Evolutionary conservation across 2,888 invertebrate genomes (phyloP).

Genomic region (Gymnocheta viridis): DNA sequence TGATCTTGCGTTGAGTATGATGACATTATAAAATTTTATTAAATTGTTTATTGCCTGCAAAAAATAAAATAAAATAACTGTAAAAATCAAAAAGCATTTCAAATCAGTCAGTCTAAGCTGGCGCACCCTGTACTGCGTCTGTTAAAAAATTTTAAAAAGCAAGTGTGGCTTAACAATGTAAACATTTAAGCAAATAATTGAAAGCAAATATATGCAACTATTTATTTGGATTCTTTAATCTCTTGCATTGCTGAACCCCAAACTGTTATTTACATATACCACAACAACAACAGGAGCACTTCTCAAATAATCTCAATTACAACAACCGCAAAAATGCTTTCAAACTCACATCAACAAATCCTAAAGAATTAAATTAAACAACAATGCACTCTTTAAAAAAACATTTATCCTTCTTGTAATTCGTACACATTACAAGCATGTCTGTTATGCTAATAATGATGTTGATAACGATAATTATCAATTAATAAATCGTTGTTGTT

Average conservation of each 20-base stretch:
- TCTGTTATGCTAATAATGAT: neutral
- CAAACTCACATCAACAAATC: neutral
- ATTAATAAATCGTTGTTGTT: neutral
- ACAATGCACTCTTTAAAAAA: neutral
- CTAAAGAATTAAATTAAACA: neutral
- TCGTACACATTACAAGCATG: neutral
- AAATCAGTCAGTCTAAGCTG: no score
- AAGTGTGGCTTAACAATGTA: no score
- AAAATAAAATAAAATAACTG: no score
- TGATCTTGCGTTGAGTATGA: no score
- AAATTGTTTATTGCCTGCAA: no score
- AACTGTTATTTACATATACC: neutral
- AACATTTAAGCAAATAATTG: neutral
- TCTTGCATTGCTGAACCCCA: neutral
- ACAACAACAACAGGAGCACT: neutral
- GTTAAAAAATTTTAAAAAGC: no score
- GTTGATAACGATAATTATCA: conserved; percentile 23
- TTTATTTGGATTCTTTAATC: neutral
- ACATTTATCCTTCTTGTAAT: neutral
- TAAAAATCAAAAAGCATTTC: no score
- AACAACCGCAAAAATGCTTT: neutral
- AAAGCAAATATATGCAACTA: neutral
- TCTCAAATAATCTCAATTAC: neutral
- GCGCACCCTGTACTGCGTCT: no score
- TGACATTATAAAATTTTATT: no score